phyloP scores from a whole-genome alignment of 2,113 vertebrate species.

The Anarhynchus alexandrinus region DNA sequence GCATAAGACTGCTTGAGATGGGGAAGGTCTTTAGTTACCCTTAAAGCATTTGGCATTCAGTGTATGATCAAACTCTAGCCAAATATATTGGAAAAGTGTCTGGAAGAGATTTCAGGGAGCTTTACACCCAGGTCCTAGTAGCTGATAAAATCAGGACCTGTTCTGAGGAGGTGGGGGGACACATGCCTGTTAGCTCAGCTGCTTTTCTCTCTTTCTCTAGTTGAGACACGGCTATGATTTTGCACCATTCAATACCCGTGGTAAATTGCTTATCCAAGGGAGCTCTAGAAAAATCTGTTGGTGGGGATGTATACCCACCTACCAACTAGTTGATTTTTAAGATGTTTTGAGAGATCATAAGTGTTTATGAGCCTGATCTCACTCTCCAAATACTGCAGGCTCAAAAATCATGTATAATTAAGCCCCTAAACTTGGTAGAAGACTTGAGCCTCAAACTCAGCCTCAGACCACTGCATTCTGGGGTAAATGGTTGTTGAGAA shows the following conservation, averaged over 20 bases:
- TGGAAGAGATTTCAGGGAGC: background rate
- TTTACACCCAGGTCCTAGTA: background rate
- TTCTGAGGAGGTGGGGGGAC: background rate
- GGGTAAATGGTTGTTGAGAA: background rate
- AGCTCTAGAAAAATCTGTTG: slow-evolving; percentile 9
- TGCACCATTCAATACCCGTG: slow-evolving; percentile 45
- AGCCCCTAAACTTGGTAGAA: background rate
- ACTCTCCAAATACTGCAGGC: background rate
- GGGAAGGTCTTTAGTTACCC: background rate
- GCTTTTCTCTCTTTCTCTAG: background rate
- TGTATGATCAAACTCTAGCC: background rate
- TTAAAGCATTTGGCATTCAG: background rate
- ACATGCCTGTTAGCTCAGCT: background rate
- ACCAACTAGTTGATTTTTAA: slow-evolving; percentile 34
- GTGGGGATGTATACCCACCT: background rate
- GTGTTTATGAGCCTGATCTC: background rate
- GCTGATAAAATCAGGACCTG: background rate
- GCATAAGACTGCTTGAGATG: background rate
- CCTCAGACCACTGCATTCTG: background rate
- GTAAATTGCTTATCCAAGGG: slow-evolving; percentile 28
- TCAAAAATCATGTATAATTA: background rate
- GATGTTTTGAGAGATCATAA: background rate
- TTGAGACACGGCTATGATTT: slow-evolving; percentile 57
- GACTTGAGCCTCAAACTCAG: background rate
- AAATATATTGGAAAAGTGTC: background rate